phyloP scores from a whole-genome alignment of 2,888 invertebrate genomes.

The Ptilodon capucinus region DNA sequence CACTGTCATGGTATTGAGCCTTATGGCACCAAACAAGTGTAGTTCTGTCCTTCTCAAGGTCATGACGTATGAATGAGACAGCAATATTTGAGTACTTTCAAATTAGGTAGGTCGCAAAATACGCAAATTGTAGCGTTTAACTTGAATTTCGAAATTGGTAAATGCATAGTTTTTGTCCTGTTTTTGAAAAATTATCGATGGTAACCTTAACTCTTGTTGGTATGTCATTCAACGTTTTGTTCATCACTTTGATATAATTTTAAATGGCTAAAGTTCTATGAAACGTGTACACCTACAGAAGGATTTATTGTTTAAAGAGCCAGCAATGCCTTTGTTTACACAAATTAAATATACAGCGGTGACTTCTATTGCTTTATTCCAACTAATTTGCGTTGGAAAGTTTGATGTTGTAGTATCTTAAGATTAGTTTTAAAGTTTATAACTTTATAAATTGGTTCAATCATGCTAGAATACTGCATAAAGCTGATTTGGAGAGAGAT shows the following conservation, averaged over 20 bases:
- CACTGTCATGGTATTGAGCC: too few relatives aligned
- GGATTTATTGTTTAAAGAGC: slow-evolving; percentile 27
- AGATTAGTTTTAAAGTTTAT: background rate
- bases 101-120: too few relatives aligned
- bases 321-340: slow-evolving; percentile 22
- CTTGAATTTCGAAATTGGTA: too few relatives aligned
- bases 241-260: slow-evolving; percentile 44
- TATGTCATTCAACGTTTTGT: slow-evolving; percentile 27
- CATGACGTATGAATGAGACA: too few relatives aligned
- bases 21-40: too few relatives aligned
- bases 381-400: slow-evolving; percentile 11
- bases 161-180: too few relatives aligned
- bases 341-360: slow-evolving; percentile 17
- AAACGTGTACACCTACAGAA: slow-evolving; percentile 25
- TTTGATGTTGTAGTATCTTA: background rate
- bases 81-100: too few relatives aligned
- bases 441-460: background rate
- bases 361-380: slow-evolving; percentile 15
- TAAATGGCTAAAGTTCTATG: slow-evolving; percentile 35
- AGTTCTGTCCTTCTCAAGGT: too few relatives aligned
- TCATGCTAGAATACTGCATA: too few relatives aligned
- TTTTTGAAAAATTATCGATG: too few relatives aligned
- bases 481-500: too few relatives aligned
- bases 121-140: too few relatives aligned
- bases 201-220: background rate